Evolutionary conservation across 1,140 invertebrate species (phyloP).

Genomic region (Tribolium castaneum): DNA sequence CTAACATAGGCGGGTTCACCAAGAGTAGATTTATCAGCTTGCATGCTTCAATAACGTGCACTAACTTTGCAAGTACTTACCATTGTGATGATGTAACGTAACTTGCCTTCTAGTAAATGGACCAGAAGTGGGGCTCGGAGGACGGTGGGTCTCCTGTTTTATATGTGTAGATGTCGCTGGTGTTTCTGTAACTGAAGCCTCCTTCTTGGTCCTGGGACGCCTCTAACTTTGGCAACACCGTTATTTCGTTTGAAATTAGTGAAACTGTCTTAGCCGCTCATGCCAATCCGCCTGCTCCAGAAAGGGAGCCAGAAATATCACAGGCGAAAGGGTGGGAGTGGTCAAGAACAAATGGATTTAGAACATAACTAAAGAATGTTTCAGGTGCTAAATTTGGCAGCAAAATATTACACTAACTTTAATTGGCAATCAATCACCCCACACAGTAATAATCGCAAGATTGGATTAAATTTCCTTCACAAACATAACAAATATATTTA

Average conservation of each 20-base stretch:
- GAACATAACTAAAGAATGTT: conserved; percentile 40
- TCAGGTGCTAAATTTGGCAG: conserved; percentile 35
- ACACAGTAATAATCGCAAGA: background rate
- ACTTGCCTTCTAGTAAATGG: conserved; percentile 70
- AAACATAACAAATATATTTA: too few species aligned
- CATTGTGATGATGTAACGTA: conserved; percentile 73
- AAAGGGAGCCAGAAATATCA: conserved; percentile 41
- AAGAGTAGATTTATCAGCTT: conserved; percentile 50
- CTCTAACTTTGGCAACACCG: conserved; percentile 51
- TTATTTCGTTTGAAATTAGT: conserved; percentile 21
- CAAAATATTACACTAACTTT: conserved; percentile 17
- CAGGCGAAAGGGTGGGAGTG: conserved; percentile 33
- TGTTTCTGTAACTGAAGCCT: conserved; percentile 57
- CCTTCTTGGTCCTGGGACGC: conserved; percentile 33
- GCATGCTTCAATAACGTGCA: conserved; percentile 35
- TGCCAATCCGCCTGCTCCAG: conserved; percentile 28
- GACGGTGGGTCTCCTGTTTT: conserved; percentile 75
- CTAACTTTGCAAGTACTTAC: conserved; percentile 66
- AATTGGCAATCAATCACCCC: conserved; percentile 11
- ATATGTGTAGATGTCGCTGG: conserved; percentile 77
- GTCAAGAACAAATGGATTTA: conserved; percentile 45
- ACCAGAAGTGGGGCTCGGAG: conserved; percentile 79
- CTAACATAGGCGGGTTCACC: conserved; percentile 58
- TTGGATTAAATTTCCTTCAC: background rate
- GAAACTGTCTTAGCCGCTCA: background rate